Percentiles rank a stretch among this genome's conserved stretches.
Evolutionary conservation across 2,888 invertebrate genomes (phyloP).

Genomic region (Drymonia ruficornis): DNA sequence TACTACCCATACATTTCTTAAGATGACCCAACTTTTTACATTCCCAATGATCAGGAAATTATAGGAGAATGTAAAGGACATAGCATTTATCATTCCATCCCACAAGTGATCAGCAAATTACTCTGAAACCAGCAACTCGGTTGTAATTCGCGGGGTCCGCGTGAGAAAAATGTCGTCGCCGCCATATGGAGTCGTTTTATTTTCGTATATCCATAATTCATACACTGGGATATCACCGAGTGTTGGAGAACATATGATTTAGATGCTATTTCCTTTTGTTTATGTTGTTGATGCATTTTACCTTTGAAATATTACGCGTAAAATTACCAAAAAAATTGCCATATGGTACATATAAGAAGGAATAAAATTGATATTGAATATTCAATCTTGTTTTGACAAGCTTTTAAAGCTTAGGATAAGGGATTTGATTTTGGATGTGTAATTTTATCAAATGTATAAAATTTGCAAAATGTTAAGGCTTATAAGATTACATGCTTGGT

Average conservation of each 20-base stretch:
- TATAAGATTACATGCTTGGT: conserved; percentile 6
- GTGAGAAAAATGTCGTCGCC: conserved; percentile 66
- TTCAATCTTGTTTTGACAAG: no score
- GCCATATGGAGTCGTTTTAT: conserved; percentile 61
- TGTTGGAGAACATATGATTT: conserved; percentile 24
- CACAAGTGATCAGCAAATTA: conserved; percentile 53
- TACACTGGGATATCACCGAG: conserved; percentile 44
- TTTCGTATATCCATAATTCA: conserved; percentile 58
- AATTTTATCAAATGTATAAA: no score
- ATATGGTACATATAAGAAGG: no score
- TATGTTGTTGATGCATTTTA: conserved; percentile 8
- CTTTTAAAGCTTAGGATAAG: no score
- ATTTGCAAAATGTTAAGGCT: neutral
- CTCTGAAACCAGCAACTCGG: conserved; percentile 53
- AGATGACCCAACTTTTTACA: no score
- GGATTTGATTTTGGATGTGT: no score
- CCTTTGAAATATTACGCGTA: no score
- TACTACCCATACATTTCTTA: no score
- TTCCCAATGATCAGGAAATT: no score
- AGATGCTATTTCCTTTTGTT: conserved; percentile 18
- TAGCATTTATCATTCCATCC: conserved; percentile 55
- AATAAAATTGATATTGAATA: no score
- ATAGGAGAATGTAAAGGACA: conserved; percentile 2
- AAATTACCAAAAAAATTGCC: no score
- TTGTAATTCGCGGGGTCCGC: conserved; percentile 54